Base-by-base conservation (phyloP, 1,140 invertebrate species). In the Leptinotarsa undecemlineata region DNA sequence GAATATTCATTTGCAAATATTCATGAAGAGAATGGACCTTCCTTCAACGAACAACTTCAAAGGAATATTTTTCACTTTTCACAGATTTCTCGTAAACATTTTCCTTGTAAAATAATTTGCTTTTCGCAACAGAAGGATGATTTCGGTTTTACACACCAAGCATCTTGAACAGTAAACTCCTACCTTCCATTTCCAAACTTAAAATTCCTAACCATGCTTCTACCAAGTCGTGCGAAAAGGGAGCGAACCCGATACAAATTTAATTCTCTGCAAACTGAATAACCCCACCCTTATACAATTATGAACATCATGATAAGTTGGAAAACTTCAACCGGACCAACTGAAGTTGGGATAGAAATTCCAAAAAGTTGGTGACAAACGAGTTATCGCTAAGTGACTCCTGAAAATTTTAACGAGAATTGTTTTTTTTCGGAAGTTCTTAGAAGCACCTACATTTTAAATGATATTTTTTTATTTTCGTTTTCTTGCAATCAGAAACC, bases 241-340 rank as follows among this genome's bases (percentile, higher is more conserved):
- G 51, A 57, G 51, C 51, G 51, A n/a, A 57, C 51, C 51, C 51
- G 6, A 57, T 57, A 57, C 51, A 57, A 57, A 57, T 57, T 57
- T 57, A 57, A 57, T 57, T 57, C 51, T 3, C 14, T 57, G 51
- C 17, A 57, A 57, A 57, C n/a, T 57, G 51, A 57, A 57, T 57
- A 57, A 57, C 15, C 51, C 51, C 15, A 57, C 51, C 2, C n/a
- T 57, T 19, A 57, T 57, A 15, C 51, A 57, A 57, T 57, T 57
- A 57, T 57, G 51, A 57, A 57, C 51, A 57, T 14, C 51, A 15
- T 57, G 51, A 57, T 57, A 14, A 57, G 51, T 57, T 57, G n/a
- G 17, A 57, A 57, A 57, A 57, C 17, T 57, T 57, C 51, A 15
- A 19, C 13, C n/a, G 51, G 51, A 57, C 51, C 51, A 17, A 8